These are phyloP conservation scores for Oncorhynchus mykiss DNA, from an alignment of 2,113 vertebrate genomes.

Conservation along the genomic window DNA sequence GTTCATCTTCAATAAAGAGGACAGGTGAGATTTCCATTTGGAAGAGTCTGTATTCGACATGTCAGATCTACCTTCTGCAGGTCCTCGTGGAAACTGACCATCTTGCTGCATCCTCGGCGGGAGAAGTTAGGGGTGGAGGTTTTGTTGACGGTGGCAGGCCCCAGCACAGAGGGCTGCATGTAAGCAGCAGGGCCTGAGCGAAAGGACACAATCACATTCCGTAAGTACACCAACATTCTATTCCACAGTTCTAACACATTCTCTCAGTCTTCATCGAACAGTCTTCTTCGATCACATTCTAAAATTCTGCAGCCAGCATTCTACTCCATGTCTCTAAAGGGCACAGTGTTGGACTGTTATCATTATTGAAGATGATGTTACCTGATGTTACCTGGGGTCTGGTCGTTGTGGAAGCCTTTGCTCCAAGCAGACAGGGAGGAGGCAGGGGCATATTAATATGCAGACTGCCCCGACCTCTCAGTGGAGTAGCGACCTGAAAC, in stretches of 20 bases:
- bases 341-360: slow-evolving; percentile 21
- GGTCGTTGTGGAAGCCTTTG: slow-evolving; percentile 45
- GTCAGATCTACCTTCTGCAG: slow-evolving; percentile 71
- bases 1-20: background rate
- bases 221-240: background rate
- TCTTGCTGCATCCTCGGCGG: slow-evolving; percentile 70
- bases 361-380: slow-evolving; percentile 44
- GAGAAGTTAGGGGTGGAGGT: slow-evolving; percentile 77
- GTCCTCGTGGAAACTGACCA: slow-evolving; percentile 78
- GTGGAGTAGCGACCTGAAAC: slow-evolving; percentile 78
- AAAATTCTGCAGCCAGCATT: background rate
- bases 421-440: slow-evolving; percentile 74
- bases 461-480: slow-evolving; percentile 65
- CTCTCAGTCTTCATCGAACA: background rate
- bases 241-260: too few relatives aligned
- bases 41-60: background rate
- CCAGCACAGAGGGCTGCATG: slow-evolving; percentile 80
- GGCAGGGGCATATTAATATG: slow-evolving; percentile 69
- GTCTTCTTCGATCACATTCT: background rate
- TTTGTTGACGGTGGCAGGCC: slow-evolving; percentile 66
- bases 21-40: background rate
- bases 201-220: background rate
- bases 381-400: slow-evolving; percentile 82
- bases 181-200: slow-evolving; percentile 82
- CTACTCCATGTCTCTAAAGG: too few relatives aligned